Evolutionary conservation across 2,113 vertebrate species (phyloP).

Genomic region (Phycodurus eques): DNA sequence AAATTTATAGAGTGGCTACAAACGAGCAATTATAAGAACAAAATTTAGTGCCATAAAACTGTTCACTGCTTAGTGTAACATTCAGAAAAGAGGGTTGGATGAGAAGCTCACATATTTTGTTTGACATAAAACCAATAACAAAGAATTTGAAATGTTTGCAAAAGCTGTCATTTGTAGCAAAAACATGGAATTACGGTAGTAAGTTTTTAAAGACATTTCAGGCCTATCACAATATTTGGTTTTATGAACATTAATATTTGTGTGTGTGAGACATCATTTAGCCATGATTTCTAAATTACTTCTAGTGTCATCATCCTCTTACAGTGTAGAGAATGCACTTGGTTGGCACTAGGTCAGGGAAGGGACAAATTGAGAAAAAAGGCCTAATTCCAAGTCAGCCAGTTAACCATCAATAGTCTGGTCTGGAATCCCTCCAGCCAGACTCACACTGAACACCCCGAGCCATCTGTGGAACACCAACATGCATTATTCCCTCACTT

Average conservation of each 20-base stretch:
- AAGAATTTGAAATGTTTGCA: slow-evolving; percentile 3
- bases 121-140: neutral
- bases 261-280: neutral
- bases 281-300: neutral
- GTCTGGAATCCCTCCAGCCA: slow-evolving; percentile 28
- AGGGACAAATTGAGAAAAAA: slow-evolving; percentile 17
- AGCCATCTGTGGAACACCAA: slow-evolving; percentile 25
- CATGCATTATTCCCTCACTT: slow-evolving; percentile 16
- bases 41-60: neutral
- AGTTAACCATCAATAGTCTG: slow-evolving; percentile 30
- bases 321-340: slow-evolving; percentile 53
- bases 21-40: neutral
- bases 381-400: slow-evolving; percentile 15
- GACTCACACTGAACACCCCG: slow-evolving; percentile 24
- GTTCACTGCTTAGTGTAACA: neutral
- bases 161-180: slow-evolving; percentile 4
- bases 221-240: neutral
- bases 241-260: slow-evolving; percentile 3
- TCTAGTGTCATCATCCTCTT: neutral
- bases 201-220: neutral
- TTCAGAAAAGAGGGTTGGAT: neutral
- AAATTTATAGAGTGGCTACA: neutral
- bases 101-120: neutral
- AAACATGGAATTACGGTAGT: neutral
- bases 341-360: neutral